A percentile compares a stretch with the other conserved stretches of the same genome.
Conservation (phyloP, 2,113 vertebrate genomes). For the Hypocryptadius cinnamomeus region DNA sequence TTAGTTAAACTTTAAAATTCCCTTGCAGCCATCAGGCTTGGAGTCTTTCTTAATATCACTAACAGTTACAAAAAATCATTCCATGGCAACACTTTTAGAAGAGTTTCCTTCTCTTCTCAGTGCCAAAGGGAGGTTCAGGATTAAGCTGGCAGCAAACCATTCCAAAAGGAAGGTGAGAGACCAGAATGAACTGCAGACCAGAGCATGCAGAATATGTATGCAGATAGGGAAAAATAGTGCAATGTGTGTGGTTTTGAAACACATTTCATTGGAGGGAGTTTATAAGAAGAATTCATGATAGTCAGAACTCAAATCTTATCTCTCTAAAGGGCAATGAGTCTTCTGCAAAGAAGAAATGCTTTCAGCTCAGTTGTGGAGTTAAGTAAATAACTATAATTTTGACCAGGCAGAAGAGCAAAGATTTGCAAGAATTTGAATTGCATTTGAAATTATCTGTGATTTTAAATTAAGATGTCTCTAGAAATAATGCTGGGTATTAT, state of each 20-base stretch:
- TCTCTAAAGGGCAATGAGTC: not conserved
- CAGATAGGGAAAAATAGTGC: not conserved
- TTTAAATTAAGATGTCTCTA: slow-evolving; percentile 13
- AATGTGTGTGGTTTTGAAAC: not conserved
- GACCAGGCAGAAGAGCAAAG: not conserved
- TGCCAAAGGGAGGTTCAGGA: not conserved
- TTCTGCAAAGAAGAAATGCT: not conserved
- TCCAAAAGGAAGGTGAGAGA: not conserved
- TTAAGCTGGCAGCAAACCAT: not conserved
- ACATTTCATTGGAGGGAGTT: not conserved
- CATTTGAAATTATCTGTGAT: not conserved
- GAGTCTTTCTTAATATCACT: not conserved
- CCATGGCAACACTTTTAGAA: not conserved
- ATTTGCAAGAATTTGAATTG: not conserved
- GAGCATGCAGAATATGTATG: not conserved
- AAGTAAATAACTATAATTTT: slow-evolving; percentile 9
- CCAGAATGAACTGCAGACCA: not conserved
- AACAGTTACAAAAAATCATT: not conserved
- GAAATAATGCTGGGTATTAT: not conserved
- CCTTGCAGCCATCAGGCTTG: not conserved
- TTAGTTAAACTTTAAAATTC: not conserved
- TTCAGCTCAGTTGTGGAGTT: not conserved
- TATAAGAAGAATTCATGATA: not conserved
- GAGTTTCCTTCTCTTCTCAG: not conserved
- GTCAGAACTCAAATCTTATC: not conserved